These are phyloP conservation scores for Redunca redunca DNA, from an alignment of 2,113 vertebrate genomes.

Conservation along the genomic window DNA sequence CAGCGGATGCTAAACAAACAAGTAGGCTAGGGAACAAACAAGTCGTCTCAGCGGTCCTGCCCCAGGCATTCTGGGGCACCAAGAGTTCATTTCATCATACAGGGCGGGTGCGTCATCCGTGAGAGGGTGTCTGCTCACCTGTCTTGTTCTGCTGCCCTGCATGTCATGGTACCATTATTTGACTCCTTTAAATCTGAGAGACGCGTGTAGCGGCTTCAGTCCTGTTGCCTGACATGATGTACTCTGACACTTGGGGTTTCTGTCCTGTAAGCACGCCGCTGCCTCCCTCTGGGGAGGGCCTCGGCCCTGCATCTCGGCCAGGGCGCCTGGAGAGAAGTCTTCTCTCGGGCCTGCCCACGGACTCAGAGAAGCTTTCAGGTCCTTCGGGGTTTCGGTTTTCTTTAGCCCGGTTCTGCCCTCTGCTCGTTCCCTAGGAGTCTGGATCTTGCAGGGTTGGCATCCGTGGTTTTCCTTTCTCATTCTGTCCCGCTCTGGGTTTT, in stretches of 20 bases:
- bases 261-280: no score
- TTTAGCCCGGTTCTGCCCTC: neutral
- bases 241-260: neutral
- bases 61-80: neutral
- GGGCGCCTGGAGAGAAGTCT: neutral
- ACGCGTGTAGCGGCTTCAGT: accelerated
- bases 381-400: neutral
- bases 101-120: accelerated
- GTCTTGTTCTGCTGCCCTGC: neutral
- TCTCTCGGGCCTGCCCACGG: accelerated
- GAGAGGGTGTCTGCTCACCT: neutral
- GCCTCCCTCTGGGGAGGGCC: neutral
- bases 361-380: neutral
- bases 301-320: accelerated
- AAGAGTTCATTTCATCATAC: neutral
- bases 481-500: neutral
- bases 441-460: neutral
- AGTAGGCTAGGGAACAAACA: neutral
- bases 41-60: neutral
- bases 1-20: neutral
- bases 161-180: neutral
- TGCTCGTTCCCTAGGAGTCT: neutral
- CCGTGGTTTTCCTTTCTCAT: neutral
- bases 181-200: neutral
- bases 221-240: neutral